Evolutionary conservation across 1,140 invertebrate species (phyloP).

Genomic region (Pogonomyrmex californicus): DNA sequence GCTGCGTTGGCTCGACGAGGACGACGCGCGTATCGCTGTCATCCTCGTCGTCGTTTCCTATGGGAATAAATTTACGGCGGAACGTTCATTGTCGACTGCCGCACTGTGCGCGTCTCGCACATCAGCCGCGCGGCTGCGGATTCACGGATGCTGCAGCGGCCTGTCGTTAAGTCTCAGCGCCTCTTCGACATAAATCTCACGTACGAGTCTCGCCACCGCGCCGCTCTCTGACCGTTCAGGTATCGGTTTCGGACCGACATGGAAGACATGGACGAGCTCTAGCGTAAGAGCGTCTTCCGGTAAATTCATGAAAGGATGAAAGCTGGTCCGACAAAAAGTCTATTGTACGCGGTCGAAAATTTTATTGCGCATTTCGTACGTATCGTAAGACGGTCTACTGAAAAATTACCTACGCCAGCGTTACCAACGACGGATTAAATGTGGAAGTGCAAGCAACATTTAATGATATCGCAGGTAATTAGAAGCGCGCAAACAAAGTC

Average conservation of each 20-base stretch:
- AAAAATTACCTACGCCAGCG: background rate
- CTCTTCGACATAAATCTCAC: slow-evolving; percentile 51
- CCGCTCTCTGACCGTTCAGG: background rate
- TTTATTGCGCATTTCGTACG: background rate
- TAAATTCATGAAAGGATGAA: background rate
- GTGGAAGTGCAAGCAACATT: slow-evolving; percentile 1
- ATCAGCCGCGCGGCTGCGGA: slow-evolving; percentile 19
- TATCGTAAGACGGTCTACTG: background rate
- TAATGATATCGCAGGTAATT: slow-evolving; percentile 21
- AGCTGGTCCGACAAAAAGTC: background rate
- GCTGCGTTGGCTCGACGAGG: background rate
- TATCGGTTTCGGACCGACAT: background rate
- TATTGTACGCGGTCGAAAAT: background rate
- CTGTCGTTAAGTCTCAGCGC: slow-evolving; percentile 52
- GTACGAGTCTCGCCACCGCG: slow-evolving; percentile 1
- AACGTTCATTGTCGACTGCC: slow-evolving; percentile 58
- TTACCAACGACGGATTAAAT: background rate
- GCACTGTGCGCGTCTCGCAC: background rate
- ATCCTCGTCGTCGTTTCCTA: slow-evolving; percentile 59
- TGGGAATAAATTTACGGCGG: slow-evolving; percentile 63
- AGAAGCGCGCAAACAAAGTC: slow-evolving; percentile 18
- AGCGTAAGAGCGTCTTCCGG: background rate
- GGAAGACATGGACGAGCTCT: background rate
- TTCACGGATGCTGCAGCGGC: slow-evolving; percentile 21
- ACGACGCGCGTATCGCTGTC: slow-evolving; percentile 33